phyloP scores from a whole-genome alignment of 2,888 invertebrate species.

The Agriopis leucophaearia region DNA sequence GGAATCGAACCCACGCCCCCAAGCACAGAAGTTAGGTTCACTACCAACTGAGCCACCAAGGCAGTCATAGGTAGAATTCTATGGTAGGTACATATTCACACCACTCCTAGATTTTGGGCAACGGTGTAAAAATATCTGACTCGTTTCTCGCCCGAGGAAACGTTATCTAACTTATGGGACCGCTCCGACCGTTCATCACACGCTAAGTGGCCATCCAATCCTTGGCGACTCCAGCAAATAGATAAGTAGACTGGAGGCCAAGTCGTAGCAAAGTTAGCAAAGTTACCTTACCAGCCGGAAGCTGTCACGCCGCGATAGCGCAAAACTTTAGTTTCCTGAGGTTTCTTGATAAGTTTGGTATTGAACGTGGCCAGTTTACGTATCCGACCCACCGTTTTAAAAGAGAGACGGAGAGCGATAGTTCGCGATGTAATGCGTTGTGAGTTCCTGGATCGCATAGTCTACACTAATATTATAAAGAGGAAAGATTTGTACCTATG shows the following conservation, averaged over 20 bases:
- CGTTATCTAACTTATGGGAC: constrained; percentile 3
- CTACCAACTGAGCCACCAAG: too few relatives aligned
- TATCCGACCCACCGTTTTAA: neutral
- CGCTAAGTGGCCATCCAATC: constrained; percentile 19
- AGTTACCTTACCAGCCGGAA: constrained; percentile 20
- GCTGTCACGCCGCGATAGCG: constrained; percentile 20
- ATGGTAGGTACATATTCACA: neutral
- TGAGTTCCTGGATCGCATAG: too few relatives aligned
- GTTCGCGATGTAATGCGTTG: too few relatives aligned
- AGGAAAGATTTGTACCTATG: too few relatives aligned
- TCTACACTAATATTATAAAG: too few relatives aligned
- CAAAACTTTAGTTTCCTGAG: constrained; percentile 15
- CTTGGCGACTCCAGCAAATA: constrained; percentile 5
- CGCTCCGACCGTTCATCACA: neutral
- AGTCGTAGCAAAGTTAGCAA: constrained; percentile 20
- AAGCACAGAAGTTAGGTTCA: too few relatives aligned
- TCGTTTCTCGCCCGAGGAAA: neutral
- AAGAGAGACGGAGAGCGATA: too few relatives aligned
- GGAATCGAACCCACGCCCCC: too few relatives aligned
- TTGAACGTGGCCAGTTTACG: neutral
- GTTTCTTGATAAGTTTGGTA: constrained; percentile 17
- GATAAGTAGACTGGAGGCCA: constrained; percentile 26
- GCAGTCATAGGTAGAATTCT: too few relatives aligned
- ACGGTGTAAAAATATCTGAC: neutral
- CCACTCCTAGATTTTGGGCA: neutral